phyloP scores from a whole-genome alignment of 1,140 invertebrate genomes.

The Delia radicum region DNA sequence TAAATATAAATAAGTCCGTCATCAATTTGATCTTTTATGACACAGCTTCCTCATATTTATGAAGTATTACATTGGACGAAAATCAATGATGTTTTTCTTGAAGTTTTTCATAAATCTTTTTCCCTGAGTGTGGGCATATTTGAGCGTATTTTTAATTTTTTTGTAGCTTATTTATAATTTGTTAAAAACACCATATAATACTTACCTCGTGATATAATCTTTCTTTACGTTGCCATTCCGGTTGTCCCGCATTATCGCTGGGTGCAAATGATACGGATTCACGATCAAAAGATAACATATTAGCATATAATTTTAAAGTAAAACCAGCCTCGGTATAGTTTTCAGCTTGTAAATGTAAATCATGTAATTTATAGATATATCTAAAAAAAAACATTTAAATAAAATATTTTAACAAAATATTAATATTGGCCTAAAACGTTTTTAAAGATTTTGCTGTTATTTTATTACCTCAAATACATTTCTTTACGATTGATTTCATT shows the following conservation, averaged over 20 bases:
- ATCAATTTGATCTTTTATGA: too few species aligned
- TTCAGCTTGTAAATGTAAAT: conserved; percentile 88
- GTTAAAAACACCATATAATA: too few species aligned
- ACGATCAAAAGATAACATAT: conserved; percentile 84
- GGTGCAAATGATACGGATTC: conserved; percentile 61
- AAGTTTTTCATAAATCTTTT: too few species aligned
- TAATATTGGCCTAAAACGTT: neutral
- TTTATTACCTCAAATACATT: conserved; percentile 79
- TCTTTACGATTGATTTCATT: conserved; percentile 93
- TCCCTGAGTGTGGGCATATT: too few species aligned
- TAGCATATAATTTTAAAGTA: conserved; percentile 90
- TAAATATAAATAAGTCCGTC: too few species aligned
- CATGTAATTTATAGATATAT: conserved; percentile 95
- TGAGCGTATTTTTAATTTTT: too few species aligned
- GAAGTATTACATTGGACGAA: too few species aligned
- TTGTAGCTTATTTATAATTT: too few species aligned
- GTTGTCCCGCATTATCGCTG: conserved; percentile 61
- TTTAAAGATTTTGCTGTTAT: neutral
- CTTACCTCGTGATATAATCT: conserved; percentile 78
- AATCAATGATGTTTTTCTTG: too few species aligned
- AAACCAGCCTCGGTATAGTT: conserved; percentile 96
- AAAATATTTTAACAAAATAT: neutral
- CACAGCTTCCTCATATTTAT: too few species aligned
- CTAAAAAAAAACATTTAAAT: conserved; percentile 29
- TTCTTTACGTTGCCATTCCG: conserved; percentile 93